Percentiles rank a stretch among this genome's conserved stretches.
These are phyloP conservation scores for Orgyia antiqua DNA, from an alignment of 2,888 invertebrate species.

Conservation along the genomic window DNA sequence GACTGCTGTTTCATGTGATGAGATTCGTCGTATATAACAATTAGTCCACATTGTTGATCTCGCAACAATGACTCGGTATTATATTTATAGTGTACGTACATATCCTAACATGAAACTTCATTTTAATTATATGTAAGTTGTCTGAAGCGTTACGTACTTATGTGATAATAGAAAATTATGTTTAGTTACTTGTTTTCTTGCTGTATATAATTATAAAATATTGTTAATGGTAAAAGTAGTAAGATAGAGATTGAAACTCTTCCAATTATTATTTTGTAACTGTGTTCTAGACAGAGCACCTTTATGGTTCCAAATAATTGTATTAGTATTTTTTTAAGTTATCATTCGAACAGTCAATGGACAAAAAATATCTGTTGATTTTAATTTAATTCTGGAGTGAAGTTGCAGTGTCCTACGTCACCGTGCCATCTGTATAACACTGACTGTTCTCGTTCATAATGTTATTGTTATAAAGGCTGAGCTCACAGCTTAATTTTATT, in stretches of 20 bases:
- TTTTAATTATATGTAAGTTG: constrained; percentile 47
- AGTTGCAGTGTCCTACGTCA: too few species aligned
- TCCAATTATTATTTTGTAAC: constrained; percentile 40
- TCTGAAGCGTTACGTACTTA: constrained; percentile 61
- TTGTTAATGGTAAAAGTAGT: constrained; percentile 14
- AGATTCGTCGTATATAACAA: constrained; percentile 42
- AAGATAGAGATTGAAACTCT: constrained; percentile 43
- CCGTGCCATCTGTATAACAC: too few species aligned
- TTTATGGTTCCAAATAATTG: constrained; percentile 32
- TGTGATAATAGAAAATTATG: constrained; percentile 68
- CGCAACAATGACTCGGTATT: constrained; percentile 54
- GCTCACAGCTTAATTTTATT: too few species aligned
- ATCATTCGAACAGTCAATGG: not conserved
- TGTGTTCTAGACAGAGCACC: constrained; percentile 37
- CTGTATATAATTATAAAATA: constrained; percentile 57
- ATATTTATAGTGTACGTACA: constrained; percentile 56
- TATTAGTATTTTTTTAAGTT: constrained; percentile 27
- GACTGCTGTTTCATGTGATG: constrained; percentile 74
- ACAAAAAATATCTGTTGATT: constrained; percentile 8
- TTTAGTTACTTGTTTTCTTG: constrained; percentile 58
- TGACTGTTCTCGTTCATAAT: too few species aligned
- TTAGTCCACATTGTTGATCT: constrained; percentile 38
- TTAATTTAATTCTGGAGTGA: too few species aligned
- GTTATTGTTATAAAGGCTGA: too few species aligned
- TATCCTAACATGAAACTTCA: constrained; percentile 60